phyloP scores from a whole-genome alignment of 2,888 invertebrate genomes.

The Clusia tigrina region DNA sequence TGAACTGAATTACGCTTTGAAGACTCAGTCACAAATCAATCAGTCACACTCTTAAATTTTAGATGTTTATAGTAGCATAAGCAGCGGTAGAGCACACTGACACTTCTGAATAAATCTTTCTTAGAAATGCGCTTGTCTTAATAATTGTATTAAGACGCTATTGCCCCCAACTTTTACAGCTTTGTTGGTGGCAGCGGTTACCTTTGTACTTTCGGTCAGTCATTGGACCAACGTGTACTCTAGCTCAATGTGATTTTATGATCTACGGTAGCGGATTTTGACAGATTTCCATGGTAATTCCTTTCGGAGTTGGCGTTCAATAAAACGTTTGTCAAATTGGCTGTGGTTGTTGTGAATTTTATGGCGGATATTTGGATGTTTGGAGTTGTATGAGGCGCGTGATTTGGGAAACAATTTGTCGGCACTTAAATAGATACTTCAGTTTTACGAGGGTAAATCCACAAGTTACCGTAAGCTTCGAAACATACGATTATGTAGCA shows the following conservation, averaged over 20 bases:
- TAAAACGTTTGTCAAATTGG: constrained; percentile 24
- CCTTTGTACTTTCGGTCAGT: not conserved
- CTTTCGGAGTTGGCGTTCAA: constrained; percentile 10
- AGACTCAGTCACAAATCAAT: constrained; percentile 46
- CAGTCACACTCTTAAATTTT: constrained; percentile 46
- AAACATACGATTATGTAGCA: too few species aligned
- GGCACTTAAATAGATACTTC: too few species aligned
- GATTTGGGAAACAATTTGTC: too few species aligned
- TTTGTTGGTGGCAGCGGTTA: not conserved
- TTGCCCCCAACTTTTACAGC: constrained; percentile 16
- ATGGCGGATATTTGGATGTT: not conserved
- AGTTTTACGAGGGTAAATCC: too few species aligned
- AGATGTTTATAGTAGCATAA: constrained; percentile 1
- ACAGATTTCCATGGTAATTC: constrained; percentile 16
- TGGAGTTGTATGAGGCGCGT: not conserved
- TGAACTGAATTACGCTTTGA: not conserved
- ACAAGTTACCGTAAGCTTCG: too few species aligned
- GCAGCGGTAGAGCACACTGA: not conserved
- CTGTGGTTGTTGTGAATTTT: not conserved
- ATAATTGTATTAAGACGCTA: constrained; percentile 23
- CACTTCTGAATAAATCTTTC: constrained; percentile 1
- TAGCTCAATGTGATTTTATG: constrained; percentile 10
- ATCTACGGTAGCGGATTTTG: constrained; percentile 19
- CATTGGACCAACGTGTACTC: too few species aligned
- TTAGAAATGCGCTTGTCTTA: constrained; percentile 14